Conservation (phyloP, 2,113 vertebrate genomes). For the Zosterops hypoxanthus region DNA sequence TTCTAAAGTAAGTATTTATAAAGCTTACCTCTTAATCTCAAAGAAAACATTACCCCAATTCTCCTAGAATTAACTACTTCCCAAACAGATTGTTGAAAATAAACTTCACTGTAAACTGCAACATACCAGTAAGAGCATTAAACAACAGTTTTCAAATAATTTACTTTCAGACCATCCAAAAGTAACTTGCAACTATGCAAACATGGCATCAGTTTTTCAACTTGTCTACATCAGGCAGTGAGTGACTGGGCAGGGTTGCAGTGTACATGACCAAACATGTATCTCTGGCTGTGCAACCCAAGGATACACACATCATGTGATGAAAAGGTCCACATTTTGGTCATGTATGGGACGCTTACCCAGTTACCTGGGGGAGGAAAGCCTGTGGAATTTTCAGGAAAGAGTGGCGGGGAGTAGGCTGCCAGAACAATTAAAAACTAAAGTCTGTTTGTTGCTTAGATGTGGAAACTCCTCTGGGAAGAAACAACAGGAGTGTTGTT, state of each 20-base stretch:
- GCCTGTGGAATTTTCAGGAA: constrained; percentile 14
- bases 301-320: neutral
- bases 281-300: neutral
- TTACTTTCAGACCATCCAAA: neutral
- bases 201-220: neutral
- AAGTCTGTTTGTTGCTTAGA: neutral
- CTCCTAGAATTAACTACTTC: neutral
- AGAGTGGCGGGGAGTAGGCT: neutral
- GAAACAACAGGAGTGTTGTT: neutral
- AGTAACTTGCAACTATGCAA: neutral
- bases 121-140: neutral
- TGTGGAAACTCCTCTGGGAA: neutral
- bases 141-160: neutral
- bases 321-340: neutral
- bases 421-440: neutral
- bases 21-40: neutral
- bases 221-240: neutral
- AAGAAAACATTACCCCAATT: neutral
- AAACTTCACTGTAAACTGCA: neutral
- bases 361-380: neutral
- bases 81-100: neutral
- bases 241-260: neutral
- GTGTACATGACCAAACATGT: neutral
- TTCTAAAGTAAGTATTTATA: neutral
- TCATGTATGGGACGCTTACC: neutral